phyloP scores from a whole-genome alignment of 2,888 invertebrate genomes.

The Lycia hirtaria region DNA sequence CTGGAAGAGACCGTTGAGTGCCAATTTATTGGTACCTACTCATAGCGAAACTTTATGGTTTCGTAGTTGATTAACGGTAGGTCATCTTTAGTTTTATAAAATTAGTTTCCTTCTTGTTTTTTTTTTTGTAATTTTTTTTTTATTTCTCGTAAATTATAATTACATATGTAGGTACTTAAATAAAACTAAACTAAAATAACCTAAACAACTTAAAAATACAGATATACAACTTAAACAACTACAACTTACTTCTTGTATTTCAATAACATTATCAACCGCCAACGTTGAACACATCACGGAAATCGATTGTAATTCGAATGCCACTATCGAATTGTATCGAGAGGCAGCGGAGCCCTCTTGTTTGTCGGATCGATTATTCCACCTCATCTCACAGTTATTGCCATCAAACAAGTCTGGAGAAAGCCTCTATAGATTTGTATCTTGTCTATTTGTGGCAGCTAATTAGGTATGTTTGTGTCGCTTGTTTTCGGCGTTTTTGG shows the following conservation, averaged over 20 bases:
- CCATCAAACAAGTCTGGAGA: constrained; percentile 57
- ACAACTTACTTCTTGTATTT: not conserved
- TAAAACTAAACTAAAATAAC: too few species aligned
- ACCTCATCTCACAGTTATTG: constrained; percentile 80
- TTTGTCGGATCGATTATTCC: constrained; percentile 83
- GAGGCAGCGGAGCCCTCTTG: constrained; percentile 72
- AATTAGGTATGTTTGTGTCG: constrained; percentile 24
- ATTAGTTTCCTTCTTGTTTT: too few species aligned
- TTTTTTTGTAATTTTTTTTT: too few species aligned
- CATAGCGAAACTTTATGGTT: too few species aligned
- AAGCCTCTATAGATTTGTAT: constrained; percentile 33
- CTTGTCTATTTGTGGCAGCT: constrained; percentile 22
- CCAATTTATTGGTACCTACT: too few species aligned
- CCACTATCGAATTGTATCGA: constrained; percentile 68
- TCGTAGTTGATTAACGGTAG: too few species aligned
- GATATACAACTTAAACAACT: too few species aligned
- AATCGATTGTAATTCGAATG: constrained; percentile 65
- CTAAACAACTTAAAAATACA: too few species aligned
- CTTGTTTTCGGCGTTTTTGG: not conserved
- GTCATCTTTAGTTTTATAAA: too few species aligned
- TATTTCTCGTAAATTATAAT: too few species aligned
- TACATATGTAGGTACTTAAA: too few species aligned
- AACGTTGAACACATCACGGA: constrained; percentile 55
- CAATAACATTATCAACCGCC: constrained; percentile 13
- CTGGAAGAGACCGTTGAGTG: too few species aligned